phyloP scores from a whole-genome alignment of 2,888 invertebrate genomes.

The Synanthedon andrenaeformis region DNA sequence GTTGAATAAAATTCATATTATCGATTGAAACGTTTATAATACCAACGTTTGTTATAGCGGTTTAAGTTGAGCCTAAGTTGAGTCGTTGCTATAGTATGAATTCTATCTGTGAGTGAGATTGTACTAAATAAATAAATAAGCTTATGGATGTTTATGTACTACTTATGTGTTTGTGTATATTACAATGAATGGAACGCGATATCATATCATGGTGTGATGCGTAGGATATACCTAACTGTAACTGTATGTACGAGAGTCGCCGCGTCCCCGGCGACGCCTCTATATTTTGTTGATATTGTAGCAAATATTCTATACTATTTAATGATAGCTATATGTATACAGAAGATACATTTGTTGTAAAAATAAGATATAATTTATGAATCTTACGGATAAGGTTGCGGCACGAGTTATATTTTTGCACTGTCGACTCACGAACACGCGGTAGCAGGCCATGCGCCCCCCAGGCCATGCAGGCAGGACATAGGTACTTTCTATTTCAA shows the following conservation, averaged over 20 bases:
- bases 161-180: conserved; percentile 16
- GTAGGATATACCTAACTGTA: conserved; percentile 15
- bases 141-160: background rate
- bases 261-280: conserved; percentile 7
- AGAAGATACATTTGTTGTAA: conserved; percentile 27
- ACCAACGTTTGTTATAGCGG: too few species aligned
- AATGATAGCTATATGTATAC: conserved; percentile 35
- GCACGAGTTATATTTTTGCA: conserved; percentile 51
- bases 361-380: conserved; percentile 6
- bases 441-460: background rate
- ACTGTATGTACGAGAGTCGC: conserved; percentile 5
- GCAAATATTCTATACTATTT: conserved; percentile 22
- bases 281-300: conserved; percentile 37
- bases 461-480: conserved; percentile 7
- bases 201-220: conserved; percentile 62
- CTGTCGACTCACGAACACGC: conserved; percentile 8
- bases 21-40: too few species aligned
- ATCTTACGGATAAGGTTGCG: conserved; percentile 6
- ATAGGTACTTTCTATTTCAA: conserved; percentile 38
- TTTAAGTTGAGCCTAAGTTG: too few species aligned
- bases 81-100: too few species aligned
- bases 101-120: background rate
- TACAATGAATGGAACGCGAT: conserved; percentile 28
- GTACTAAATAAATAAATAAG: conserved; percentile 2
- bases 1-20: too few species aligned